Base-by-base conservation (phyloP, 2,113 vertebrate species). In the Tylochromis polylepis region DNA sequence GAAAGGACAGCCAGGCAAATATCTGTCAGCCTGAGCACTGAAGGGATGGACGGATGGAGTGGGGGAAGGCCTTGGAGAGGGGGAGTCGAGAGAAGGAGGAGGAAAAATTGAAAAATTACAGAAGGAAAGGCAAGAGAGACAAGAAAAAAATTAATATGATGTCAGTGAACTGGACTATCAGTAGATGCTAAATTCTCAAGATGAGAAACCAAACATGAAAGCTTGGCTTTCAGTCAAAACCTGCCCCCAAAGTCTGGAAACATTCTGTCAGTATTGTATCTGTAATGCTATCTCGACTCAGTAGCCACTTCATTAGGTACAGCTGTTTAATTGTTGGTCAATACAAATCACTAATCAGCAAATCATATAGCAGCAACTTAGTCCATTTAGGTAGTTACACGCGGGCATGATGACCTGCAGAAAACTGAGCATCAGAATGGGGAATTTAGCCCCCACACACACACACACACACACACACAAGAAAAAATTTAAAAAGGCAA, bases 1-100 rank as follows among this genome's bases (percentile, higher is more conserved):
- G 90, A 92, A 93, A 89, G 89, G 81, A 78, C 87, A 60, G 90
- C 58, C 90, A 90, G 89, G 87, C 90, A 90, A 92, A 92, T 93
- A 94, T 93, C 92, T 88, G 90, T 94, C 93, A 92, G 22, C 67
- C 81, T 86, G 85, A 89, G 85, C 65, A 79, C 87, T 86, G 85
- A 79, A 43, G 70, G 78, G 82, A 84, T 38, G 80, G 82, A 84
- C 31, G 80, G 82, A 90, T 51, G 62, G 59, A 72, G 65, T 11
- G 83, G 72, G 70, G 78, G 62, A 41, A 80, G 82, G 60, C 20
- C 24, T 57, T 62, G 41, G 51, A 46, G 78, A 46, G 31, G 31
- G 55, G 53, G 57, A 36, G 5, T 34, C 79, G 53, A 34, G 59
- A 55, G 3, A 24, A 18, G 34, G 27, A 24, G 46, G 24, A n/a